A percentile compares a stretch with the other conserved stretches of the same genome.
Conservation (phyloP, 2,797 vertebrate species). For the Adrianichthys oophorus region DNA sequence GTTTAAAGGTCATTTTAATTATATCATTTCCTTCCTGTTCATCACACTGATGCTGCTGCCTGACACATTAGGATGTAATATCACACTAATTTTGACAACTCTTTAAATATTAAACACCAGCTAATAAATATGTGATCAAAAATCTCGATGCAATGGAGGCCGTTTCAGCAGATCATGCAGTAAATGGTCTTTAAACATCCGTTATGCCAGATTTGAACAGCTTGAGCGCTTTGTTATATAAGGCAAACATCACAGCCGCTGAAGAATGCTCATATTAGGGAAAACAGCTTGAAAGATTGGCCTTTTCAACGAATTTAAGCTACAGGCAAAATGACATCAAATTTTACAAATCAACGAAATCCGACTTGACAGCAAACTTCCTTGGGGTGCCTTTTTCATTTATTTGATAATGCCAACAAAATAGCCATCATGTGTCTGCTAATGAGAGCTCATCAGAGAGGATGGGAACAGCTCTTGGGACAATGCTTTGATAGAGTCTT, state of each 20-base stretch:
- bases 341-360: constrained; percentile 48
- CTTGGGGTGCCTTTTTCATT: constrained; percentile 23
- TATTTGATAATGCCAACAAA: constrained; percentile 42
- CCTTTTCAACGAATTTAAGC: constrained; percentile 29
- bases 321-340: constrained; percentile 31
- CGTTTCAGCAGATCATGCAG: background rate
- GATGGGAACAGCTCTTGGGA: constrained; percentile 41
- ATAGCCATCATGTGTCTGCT: constrained; percentile 41
- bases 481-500: constrained; percentile 47
- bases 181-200: background rate
- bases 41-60: background rate
- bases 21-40: background rate
- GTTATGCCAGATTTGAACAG: background rate
- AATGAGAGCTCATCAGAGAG: constrained; percentile 47
- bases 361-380: constrained; percentile 43
- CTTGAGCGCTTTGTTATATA: constrained; percentile 3
- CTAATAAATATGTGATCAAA: background rate
- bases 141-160: background rate
- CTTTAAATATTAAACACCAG: background rate
- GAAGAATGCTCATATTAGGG: constrained; percentile 3
- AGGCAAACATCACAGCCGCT: constrained; percentile 2
- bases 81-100: background rate
- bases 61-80: background rate
- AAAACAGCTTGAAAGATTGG: constrained; percentile 36
- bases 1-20: background rate